Evolutionary conservation across 2,113 vertebrate genomes (phyloP), one percentile per base, ranked within the genome.

Genomic region (Oriolus oriolus): DNA sequence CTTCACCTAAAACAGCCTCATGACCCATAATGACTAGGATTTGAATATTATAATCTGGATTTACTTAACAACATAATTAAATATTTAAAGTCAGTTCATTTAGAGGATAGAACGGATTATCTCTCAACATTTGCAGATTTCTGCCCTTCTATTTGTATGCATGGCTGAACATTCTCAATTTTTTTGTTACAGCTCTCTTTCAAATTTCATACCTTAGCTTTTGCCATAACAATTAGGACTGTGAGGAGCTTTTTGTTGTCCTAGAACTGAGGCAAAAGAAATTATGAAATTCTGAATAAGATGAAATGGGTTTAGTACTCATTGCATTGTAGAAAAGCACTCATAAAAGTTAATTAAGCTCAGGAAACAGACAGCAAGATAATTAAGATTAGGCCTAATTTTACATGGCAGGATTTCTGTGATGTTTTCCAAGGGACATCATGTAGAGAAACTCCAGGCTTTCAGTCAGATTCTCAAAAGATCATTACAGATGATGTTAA

Each of bases 291-390:
- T 92, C 94, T 97, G 96, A 97, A 95, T 97, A 97, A 96, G 97
- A 95, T 37, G 65, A 95, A 97, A 97, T 95, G 80, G 63, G 50
- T 73, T 96, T 93, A 88, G 87, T 95, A 53, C 61, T 96, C 87
- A 86, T 42, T 91, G 76, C 66, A 79, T 81, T 91, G 71, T 96
- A 94, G 77, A 91, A 95, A 98, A 97, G 60, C 91, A 94, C 93
- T 98, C 96, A 97, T 95, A 96, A 97, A 97, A 98, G 94, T 97
- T 98, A 98, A 98, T 98, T 98, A 97, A 98, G 94, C 96, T 97
- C 93, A 95, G 96, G 96, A 97, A 98, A 97, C 87, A 97, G 97
- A 96, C 89, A 96, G 88, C 81, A 93, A 96, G 96, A 98, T 98
- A 98, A 98, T 98, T 97, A 97, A 97, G 95, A 97, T 93, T 94